Evolutionary conservation across 2,888 invertebrate genomes (phyloP), one percentile per base, ranked within the genome.

Genomic region (Serrognathus titanus): DNA sequence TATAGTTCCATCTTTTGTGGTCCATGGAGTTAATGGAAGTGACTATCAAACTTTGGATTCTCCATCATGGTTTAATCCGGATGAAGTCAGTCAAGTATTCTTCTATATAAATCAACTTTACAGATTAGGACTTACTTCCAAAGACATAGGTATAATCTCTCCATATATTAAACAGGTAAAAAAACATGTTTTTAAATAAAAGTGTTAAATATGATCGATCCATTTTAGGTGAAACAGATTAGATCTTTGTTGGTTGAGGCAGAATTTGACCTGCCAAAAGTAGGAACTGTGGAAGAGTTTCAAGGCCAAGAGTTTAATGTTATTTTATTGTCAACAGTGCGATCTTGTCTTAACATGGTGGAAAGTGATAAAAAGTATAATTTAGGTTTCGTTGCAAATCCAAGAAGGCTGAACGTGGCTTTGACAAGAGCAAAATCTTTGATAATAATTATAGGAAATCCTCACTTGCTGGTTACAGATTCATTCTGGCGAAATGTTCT

Each of bases 161-260:
- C 97, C 97, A 0, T 97, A 97, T 71, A 79, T 88, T 59, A 92
- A 93, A 74, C 97, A 97, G 85, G 94, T 93, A 48, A 9, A 16
- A 50, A 12, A 12, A 31, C 6, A 31, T 46, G 6, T n/a, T 20
- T 12, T 20, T 46, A 13, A 46, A 46, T 46, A 1, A 39, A 13
- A 10, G n/a, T 10, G 12, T 37, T 39, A 12, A 10, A 9, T 16
- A 39, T 20, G 16, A 10, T 41, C 24, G 4, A 36, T 46, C 2
- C n/a, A 10, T 67, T 67, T 51, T 63, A 87, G 87, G 86, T 85
- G 0, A 80, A 81, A 61, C 85, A 86, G 75, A 83, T 89, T 35
- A 79, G 83, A 43, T 69, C 78, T 41, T 70, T 87, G 55, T 71
- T 88, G 11, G 68, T 71, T 31, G 80, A 81, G 50, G 76, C 79